These are phyloP conservation scores for Dipodomys ordii DNA, from an alignment of 2,113 vertebrate species.

Conservation along the genomic window DNA sequence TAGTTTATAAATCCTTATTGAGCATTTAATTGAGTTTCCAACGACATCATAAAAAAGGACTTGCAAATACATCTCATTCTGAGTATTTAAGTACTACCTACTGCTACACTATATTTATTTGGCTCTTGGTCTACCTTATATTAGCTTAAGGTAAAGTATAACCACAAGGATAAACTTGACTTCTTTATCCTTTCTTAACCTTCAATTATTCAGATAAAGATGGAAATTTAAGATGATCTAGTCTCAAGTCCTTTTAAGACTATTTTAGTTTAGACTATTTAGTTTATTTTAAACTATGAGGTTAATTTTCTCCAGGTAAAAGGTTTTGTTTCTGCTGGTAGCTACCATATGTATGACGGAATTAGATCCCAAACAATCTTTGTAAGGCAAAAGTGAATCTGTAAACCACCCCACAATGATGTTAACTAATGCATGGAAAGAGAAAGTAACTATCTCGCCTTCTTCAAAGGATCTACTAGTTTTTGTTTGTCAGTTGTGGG, in stretches of 20 bases:
- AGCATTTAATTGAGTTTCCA: neutral
- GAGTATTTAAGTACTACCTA: neutral
- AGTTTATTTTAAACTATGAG: neutral
- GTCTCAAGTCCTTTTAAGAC: neutral
- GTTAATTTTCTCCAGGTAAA: slow-evolving; percentile 7
- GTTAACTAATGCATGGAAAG: neutral
- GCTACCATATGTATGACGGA: neutral
- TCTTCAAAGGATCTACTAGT: neutral
- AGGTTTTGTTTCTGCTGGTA: neutral
- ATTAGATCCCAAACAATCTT: neutral
- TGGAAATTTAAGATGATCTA: neutral
- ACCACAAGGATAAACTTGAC: neutral
- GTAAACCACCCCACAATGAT: neutral
- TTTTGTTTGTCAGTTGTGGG: too few relatives aligned
- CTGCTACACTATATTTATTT: neutral
- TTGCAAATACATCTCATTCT: neutral
- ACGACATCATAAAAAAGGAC: neutral
- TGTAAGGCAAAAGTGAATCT: neutral
- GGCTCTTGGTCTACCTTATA: neutral
- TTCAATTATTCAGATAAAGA: neutral
- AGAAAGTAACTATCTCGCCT: neutral
- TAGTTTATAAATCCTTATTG: neutral
- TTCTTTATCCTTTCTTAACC: neutral
- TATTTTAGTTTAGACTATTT: too few relatives aligned
- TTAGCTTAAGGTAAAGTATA: slow-evolving; percentile 21